These are phyloP conservation scores for Geopemphigus sp. DNA, from an alignment of 1,140 invertebrate genomes.

Conservation along the genomic window DNA sequence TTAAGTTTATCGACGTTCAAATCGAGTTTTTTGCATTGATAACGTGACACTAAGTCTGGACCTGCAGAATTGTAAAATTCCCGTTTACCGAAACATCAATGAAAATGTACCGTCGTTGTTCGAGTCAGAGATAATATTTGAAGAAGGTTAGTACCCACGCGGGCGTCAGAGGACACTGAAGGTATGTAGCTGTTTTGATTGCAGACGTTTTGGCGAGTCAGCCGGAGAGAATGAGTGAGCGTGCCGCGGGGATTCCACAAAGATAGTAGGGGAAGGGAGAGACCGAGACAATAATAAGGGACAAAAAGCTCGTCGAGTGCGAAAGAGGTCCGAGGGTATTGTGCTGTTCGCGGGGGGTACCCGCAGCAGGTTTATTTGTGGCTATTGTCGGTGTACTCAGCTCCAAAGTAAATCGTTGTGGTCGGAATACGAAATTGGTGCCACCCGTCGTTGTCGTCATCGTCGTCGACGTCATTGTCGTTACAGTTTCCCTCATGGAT, in stretches of 20 bases:
- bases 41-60: too few relatives aligned
- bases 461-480: not conserved
- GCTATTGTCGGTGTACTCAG: conserved; percentile 5
- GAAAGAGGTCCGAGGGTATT: not conserved
- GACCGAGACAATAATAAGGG: not conserved
- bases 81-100: too few relatives aligned
- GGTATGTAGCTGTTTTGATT: not conserved
- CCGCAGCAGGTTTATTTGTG: conserved; percentile 9
- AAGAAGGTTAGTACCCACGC: not conserved
- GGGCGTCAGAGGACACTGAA: not conserved
- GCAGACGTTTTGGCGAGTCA: not conserved
- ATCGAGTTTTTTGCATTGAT: too few relatives aligned
- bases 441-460: not conserved
- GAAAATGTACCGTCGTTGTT: not conserved
- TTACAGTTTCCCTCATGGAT: not conserved
- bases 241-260: not conserved
- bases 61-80: too few relatives aligned
- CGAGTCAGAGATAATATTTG: conserved; percentile 10
- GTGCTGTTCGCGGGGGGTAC: not conserved
- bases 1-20: too few relatives aligned
- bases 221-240: not conserved
- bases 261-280: not conserved
- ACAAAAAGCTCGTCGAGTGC: not conserved
- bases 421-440: conserved; percentile 28
- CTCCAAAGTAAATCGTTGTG: conserved; percentile 9